Percentiles rank a stretch among this genome's conserved stretches.
Conservation (phyloP, 2,888 invertebrate genomes). For the Phlogophora meticulosa region DNA sequence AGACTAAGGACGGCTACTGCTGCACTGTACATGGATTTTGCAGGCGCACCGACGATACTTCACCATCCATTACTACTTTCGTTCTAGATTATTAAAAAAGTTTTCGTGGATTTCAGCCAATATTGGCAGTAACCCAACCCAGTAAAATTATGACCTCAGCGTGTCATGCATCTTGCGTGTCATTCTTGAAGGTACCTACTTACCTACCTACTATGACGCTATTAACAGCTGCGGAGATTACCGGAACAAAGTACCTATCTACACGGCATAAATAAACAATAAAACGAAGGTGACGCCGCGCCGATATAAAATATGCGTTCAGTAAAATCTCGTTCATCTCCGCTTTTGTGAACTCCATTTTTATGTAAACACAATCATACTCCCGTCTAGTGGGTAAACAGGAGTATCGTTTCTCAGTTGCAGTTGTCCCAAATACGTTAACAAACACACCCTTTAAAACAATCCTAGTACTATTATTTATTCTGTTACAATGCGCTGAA, state of each 20-base stretch:
- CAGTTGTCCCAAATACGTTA: background rate
- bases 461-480: too few species aligned
- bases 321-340: slow-evolving; percentile 7
- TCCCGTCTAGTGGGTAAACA: background rate
- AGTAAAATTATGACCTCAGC: slow-evolving; percentile 33
- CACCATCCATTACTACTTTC: background rate
- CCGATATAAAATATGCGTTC: slow-evolving; percentile 4
- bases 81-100: background rate
- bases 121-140: slow-evolving; percentile 33
- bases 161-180: slow-evolving; percentile 1
- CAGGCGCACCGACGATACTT: too few species aligned
- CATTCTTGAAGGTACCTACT: background rate
- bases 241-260: slow-evolving; percentile 15
- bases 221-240: slow-evolving; percentile 28
- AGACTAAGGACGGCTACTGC: too few species aligned
- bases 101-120: background rate
- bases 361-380: background rate
- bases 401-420: background rate
- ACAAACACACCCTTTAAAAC: background rate
- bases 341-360: slow-evolving; percentile 14
- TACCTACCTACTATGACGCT: slow-evolving; percentile 7
- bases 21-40: too few species aligned
- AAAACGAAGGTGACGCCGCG: background rate
- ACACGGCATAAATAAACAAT: slow-evolving; percentile 16
- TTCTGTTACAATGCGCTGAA: too few species aligned